phyloP scores from a whole-genome alignment of 1,140 invertebrate genomes.

The Drosophila saltans region DNA sequence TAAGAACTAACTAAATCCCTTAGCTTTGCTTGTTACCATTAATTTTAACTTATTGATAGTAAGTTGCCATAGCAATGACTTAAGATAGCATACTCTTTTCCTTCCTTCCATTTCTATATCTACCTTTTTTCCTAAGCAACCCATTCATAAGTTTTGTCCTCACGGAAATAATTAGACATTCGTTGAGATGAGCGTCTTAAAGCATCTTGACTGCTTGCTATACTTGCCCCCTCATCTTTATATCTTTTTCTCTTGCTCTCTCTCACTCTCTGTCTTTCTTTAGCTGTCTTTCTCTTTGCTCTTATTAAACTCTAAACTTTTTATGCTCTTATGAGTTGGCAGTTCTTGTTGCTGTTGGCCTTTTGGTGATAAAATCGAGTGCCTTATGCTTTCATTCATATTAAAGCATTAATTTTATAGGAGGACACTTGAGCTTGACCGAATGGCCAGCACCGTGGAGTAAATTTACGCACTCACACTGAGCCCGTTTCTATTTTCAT shows the following conservation, averaged over 20 bases:
- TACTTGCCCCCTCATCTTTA: too few relatives aligned
- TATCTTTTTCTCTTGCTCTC: background rate
- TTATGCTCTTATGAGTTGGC: constrained; percentile 44
- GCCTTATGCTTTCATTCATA: constrained; percentile 66
- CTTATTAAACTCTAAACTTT: constrained; percentile 62
- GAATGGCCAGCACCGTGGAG: constrained; percentile 27
- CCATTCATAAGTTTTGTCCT: constrained; percentile 34
- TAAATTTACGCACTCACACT: constrained; percentile 62
- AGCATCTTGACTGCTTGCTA: constrained; percentile 17
- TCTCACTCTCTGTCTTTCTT: background rate
- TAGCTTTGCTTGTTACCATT: background rate
- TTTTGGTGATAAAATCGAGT: constrained; percentile 56
- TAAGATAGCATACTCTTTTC: background rate
- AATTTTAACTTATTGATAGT: constrained; percentile 1
- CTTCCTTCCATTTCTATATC: background rate
- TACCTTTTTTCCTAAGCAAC: constrained; percentile 11
- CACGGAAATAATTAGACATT: constrained; percentile 60
- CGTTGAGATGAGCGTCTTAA: constrained; percentile 41
- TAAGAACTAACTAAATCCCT: background rate
- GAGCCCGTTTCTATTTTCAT: constrained; percentile 2
- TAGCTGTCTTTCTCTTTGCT: constrained; percentile 1
- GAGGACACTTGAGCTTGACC: constrained; percentile 54
- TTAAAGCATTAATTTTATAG: constrained; percentile 69
- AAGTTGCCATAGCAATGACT: background rate
- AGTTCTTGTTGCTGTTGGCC: constrained; percentile 27